Evolutionary conservation across 2,113 vertebrate genomes (phyloP).

Genomic region (Labeo rohita): DNA sequence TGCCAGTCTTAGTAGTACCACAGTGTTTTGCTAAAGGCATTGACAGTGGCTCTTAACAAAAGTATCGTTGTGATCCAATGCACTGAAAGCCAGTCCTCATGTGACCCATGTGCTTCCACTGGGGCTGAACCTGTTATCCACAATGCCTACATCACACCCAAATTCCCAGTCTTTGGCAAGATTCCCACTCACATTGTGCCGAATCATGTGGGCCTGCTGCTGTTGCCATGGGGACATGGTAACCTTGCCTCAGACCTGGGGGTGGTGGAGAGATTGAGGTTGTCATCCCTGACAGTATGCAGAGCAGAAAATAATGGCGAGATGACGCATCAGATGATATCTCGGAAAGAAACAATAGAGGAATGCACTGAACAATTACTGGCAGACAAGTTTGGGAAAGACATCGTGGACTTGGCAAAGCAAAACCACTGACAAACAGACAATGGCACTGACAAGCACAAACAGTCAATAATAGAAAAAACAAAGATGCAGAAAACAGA

Average conservation of each 20-base stretch:
- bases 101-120: constrained; percentile 50
- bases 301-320: constrained; percentile 59
- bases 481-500: neutral
- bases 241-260: constrained; percentile 75
- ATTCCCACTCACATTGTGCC: constrained; percentile 79
- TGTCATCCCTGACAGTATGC: constrained; percentile 73
- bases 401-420: constrained; percentile 1
- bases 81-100: constrained; percentile 29
- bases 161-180: constrained; percentile 76
- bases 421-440: constrained; percentile 22
- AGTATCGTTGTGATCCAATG: constrained; percentile 24
- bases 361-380: constrained; percentile 9
- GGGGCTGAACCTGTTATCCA: constrained; percentile 47
- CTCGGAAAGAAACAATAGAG: constrained; percentile 10
- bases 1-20: neutral
- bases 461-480: neutral
- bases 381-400: constrained; percentile 24
- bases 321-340: constrained; percentile 25
- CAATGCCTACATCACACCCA: constrained; percentile 60
- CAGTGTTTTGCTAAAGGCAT: neutral
- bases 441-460: constrained; percentile 15
- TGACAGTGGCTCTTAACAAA: constrained; percentile 25
- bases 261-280: constrained; percentile 72
- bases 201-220: constrained; percentile 74
- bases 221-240: constrained; percentile 81